phyloP scores from a whole-genome alignment of 2,888 invertebrate genomes.

The Ochlodes sylvanus region DNA sequence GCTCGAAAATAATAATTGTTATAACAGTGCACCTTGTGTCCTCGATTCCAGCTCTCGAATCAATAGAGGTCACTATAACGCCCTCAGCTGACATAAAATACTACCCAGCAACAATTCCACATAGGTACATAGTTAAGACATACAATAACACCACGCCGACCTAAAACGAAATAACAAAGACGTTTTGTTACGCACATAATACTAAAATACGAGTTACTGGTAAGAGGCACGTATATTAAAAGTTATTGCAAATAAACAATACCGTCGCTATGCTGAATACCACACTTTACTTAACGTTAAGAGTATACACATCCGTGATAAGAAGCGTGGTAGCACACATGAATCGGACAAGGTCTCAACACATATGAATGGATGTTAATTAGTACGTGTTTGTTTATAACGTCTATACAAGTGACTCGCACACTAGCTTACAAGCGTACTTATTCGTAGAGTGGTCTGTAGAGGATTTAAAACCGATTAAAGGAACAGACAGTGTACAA shows the following conservation, averaged over 20 bases:
- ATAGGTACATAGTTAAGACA: constrained; percentile 6
- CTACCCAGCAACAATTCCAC: constrained; percentile 8
- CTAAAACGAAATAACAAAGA: constrained; percentile 33
- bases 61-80: constrained; percentile 57
- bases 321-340: constrained; percentile 64
- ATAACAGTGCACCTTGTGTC: constrained; percentile 65
- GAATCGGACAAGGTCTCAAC: constrained; percentile 70
- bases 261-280: constrained; percentile 56
- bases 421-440: constrained; percentile 46
- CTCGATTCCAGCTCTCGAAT: constrained; percentile 48
- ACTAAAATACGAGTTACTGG: constrained; percentile 27
- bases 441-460: constrained; percentile 40
- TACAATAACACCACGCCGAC: constrained; percentile 17
- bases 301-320: constrained; percentile 65
- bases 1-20: constrained; percentile 70
- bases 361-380: constrained; percentile 80
- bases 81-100: constrained; percentile 8
- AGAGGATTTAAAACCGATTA: constrained; percentile 8
- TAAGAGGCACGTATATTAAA: constrained; percentile 40
- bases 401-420: constrained; percentile 59
- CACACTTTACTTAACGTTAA: constrained; percentile 56
- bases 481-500: constrained; percentile 51
- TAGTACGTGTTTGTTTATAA: constrained; percentile 76
- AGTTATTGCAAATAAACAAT: constrained; percentile 54
- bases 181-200: constrained; percentile 26